These are phyloP conservation scores for Procapra przewalskii DNA, from an alignment of 2,113 vertebrate genomes.

Conservation along the genomic window DNA sequence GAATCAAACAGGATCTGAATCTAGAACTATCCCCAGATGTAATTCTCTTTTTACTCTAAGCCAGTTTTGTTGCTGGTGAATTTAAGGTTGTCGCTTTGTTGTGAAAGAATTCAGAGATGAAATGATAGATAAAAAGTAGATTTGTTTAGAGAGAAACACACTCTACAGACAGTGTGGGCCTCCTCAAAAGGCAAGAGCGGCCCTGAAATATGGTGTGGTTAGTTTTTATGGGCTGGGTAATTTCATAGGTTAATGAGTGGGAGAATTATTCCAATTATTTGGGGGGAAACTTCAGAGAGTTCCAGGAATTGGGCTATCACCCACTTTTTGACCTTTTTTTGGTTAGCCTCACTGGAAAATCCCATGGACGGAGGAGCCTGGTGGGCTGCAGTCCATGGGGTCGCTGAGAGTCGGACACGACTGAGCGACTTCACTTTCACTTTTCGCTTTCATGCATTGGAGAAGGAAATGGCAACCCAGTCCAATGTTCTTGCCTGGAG, in stretches of 20 bases:
- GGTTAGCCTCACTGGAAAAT: background rate
- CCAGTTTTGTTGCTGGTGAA: background rate
- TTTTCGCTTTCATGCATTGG: no score
- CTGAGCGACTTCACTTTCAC: no score
- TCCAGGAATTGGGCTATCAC: background rate
- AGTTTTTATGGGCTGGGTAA: background rate
- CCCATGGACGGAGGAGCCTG: no score
- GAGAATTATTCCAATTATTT: background rate
- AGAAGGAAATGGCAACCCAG: no score
- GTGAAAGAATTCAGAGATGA: background rate
- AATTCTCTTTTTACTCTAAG: background rate
- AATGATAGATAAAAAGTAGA: background rate
- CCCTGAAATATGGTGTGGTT: background rate
- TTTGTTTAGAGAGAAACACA: background rate
- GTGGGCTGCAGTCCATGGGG: no score
- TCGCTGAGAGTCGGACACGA: no score
- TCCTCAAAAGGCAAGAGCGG: background rate
- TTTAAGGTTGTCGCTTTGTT: background rate
- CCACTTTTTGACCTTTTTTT: background rate
- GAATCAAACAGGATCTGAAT: background rate
- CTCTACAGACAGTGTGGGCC: background rate
- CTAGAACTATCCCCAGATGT: background rate
- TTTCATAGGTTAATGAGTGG: background rate
- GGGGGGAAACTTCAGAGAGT: background rate
- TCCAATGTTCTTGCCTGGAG: no score